phyloP scores from a whole-genome alignment of 1,140 invertebrate genomes.

The Zaprionus ornatus region DNA sequence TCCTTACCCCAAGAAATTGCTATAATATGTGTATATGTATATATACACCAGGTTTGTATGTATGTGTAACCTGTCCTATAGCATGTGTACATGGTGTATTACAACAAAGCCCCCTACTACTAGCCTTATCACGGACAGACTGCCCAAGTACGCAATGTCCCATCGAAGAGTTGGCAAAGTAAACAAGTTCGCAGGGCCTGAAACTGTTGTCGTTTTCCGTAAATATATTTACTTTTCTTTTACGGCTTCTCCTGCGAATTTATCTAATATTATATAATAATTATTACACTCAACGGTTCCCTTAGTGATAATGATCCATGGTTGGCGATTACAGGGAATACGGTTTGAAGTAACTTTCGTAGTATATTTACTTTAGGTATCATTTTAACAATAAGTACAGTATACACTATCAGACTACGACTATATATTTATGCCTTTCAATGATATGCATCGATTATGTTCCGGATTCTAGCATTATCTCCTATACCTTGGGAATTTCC shows the following conservation, averaged over 20 bases:
- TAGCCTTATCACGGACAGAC: constrained; percentile 1
- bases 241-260: neutral
- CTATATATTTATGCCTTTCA: no score
- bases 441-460: no score
- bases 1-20: neutral
- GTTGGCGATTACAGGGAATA: neutral
- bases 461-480: neutral
- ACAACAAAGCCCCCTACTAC: neutral
- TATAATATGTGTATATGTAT: neutral
- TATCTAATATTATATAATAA: neutral
- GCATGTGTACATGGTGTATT: neutral
- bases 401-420: no score
- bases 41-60: neutral
- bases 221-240: neutral
- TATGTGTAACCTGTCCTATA: neutral
- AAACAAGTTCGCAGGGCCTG: neutral
- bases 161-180: neutral
- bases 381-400: no score
- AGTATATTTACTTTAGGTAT: neutral
- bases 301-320: neutral
- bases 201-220: neutral
- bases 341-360: neutral
- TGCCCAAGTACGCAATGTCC: neutral
- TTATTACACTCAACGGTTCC: neutral
- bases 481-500: neutral